These are phyloP conservation scores for Dreissena rostriformis DNA, from an alignment of 1,140 invertebrate species.

Conservation along the genomic window DNA sequence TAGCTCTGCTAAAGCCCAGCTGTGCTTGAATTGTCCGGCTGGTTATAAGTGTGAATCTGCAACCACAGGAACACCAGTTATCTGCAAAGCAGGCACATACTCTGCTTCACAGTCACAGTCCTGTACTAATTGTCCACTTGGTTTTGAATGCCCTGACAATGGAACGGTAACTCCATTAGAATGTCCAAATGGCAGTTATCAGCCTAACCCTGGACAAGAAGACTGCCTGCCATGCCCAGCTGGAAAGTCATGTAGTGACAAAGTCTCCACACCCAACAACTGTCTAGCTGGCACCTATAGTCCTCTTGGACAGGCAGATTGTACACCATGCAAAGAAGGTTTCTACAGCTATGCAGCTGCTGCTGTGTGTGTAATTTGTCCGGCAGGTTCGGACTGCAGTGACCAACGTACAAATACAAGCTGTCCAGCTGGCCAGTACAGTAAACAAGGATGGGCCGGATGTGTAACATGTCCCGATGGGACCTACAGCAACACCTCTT, in stretches of 20 bases:
- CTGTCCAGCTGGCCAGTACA: constrained; percentile 43
- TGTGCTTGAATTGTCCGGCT: constrained; percentile 70
- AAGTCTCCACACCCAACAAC: constrained; percentile 1
- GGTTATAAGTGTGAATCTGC: constrained; percentile 66
- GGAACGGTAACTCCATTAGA: neutral
- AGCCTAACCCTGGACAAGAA: constrained; percentile 13
- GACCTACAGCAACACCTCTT: constrained; percentile 44
- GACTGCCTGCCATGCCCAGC: constrained; percentile 59
- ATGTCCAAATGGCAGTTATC: constrained; percentile 55
- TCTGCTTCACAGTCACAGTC: constrained; percentile 30
- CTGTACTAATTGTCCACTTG: constrained; percentile 58
- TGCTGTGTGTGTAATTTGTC: constrained; percentile 60
- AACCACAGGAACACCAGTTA: constrained; percentile 50
- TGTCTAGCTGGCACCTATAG: constrained; percentile 58
- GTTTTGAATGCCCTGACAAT: constrained; percentile 48
- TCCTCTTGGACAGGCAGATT: constrained; percentile 24
- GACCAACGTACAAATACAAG: neutral
- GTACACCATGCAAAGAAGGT: constrained; percentile 55
- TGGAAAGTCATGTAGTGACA: constrained; percentile 60
- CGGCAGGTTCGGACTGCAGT: constrained; percentile 58
- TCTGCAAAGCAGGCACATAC: neutral
- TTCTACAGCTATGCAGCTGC: constrained; percentile 50
- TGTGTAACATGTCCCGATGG: constrained; percentile 54
- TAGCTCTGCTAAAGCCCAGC: constrained; percentile 60
- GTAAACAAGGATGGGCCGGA: constrained; percentile 33